phyloP scores from a whole-genome alignment of 2,113 vertebrate genomes.

The Cebus imitator region DNA sequence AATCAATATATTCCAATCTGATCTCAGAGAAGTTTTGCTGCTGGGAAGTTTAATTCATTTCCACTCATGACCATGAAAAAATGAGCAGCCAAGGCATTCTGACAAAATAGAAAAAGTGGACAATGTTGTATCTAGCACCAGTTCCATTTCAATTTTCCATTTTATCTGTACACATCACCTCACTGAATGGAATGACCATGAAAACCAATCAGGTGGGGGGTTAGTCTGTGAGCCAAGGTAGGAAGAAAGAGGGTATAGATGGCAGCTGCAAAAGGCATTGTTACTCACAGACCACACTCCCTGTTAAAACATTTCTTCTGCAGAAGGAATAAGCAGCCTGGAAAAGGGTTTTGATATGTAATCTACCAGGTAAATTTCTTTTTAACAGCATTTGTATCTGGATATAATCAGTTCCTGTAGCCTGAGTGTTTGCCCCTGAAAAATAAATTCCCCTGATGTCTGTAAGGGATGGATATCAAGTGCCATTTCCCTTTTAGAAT shows the following conservation, averaged over 20 bases:
- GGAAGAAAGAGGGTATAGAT: slow-evolving; percentile 49
- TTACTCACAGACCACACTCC: neutral
- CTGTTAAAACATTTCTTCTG: slow-evolving; percentile 19
- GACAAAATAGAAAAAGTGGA: slow-evolving; percentile 81
- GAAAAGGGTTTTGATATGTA: neutral
- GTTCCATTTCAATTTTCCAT: slow-evolving; percentile 83
- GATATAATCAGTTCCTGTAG: slow-evolving; percentile 40
- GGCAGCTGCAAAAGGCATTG: slow-evolving; percentile 36
- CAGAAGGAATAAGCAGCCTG: neutral
- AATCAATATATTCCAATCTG: slow-evolving; percentile 89
- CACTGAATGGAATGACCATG: slow-evolving; percentile 76
- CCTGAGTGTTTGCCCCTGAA: slow-evolving; percentile 37
- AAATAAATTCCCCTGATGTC: slow-evolving; percentile 61
- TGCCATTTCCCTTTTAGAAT: slow-evolving; percentile 71
- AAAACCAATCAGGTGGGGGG: slow-evolving; percentile 72
- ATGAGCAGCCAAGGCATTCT: slow-evolving; percentile 80
- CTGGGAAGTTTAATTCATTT: slow-evolving; percentile 89
- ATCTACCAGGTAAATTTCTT: slow-evolving; percentile 56
- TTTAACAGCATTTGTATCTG: slow-evolving; percentile 25
- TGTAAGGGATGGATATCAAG: slow-evolving; percentile 64
- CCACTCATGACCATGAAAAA: slow-evolving; percentile 84
- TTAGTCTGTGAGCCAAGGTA: neutral
- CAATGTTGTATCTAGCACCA: slow-evolving; percentile 74
- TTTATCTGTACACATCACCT: slow-evolving; percentile 84
- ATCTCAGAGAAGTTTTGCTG: slow-evolving; percentile 83